These are phyloP conservation scores for Brachionus paranguensis DNA, from an alignment of 1,140 invertebrate species.

Conservation along the genomic window DNA sequence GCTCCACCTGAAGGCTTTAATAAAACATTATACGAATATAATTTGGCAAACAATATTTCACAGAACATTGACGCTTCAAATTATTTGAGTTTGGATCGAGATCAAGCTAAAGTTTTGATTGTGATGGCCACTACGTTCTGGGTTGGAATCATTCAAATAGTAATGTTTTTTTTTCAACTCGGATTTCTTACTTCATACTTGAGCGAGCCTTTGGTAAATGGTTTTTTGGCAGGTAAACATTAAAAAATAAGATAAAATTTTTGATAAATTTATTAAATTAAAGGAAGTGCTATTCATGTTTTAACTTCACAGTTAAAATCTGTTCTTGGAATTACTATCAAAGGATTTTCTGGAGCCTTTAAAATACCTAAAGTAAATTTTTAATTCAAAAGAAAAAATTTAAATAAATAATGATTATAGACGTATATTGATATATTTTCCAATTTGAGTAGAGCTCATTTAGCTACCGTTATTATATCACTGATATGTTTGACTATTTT, in stretches of 20 bases:
- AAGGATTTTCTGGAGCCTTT: conserved; percentile 49
- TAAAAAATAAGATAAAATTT: conserved; percentile 34
- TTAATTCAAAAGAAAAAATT: neutral
- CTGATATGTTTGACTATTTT: conserved; percentile 48
- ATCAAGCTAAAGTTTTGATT: neutral
- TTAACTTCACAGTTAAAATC: conserved; percentile 56
- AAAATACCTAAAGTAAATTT: conserved; percentile 55
- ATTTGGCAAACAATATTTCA: neutral
- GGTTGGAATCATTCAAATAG: conserved; percentile 45
- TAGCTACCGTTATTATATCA: conserved; percentile 46
- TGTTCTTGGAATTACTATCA: conserved; percentile 51
- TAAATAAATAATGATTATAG: neutral
- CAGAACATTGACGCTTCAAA: neutral
- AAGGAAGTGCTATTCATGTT: conserved; percentile 54
- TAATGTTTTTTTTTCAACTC: conserved; percentile 54
- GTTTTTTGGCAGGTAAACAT: conserved; percentile 52
- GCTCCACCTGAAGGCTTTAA: neutral
- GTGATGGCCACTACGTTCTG: conserved; percentile 23
- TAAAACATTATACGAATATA: neutral
- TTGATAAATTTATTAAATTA: neutral
- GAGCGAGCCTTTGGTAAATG: conserved; percentile 56
- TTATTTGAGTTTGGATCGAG: conserved; percentile 2
- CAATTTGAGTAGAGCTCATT: neutral
- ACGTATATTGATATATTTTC: conserved; percentile 2
- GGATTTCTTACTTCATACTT: conserved; percentile 58